Conservation (phyloP, 2,797 vertebrate genomes). For the Bradypodion ventrale region DNA sequence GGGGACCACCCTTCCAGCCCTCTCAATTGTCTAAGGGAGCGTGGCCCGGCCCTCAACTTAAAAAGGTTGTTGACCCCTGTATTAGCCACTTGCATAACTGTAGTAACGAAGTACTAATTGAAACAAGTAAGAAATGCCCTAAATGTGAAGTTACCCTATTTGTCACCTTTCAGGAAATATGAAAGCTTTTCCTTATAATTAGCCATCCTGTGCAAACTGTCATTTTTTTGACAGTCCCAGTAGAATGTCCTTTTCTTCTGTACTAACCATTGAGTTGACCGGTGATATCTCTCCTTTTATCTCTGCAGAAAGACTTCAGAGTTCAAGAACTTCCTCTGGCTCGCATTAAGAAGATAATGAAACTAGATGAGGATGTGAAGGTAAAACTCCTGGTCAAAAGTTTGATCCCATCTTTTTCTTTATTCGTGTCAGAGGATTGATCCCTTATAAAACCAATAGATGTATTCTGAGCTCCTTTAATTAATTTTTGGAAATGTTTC, state of each 20-base stretch:
- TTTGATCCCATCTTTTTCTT: too few species aligned
- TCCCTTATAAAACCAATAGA: slow-evolving; percentile 22
- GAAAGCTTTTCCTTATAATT: neutral
- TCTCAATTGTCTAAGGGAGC: too few species aligned
- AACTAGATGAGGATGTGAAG: slow-evolving; percentile 99
- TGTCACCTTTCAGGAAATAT: neutral
- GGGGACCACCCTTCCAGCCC: too few species aligned
- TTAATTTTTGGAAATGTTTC: slow-evolving; percentile 11
- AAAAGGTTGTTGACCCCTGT: too few species aligned
- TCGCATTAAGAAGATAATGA: slow-evolving; percentile 99
- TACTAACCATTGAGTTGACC: neutral
- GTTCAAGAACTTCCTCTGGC: slow-evolving; percentile 97
- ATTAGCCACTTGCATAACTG: neutral
- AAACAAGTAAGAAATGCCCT: neutral
- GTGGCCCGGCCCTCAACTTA: too few species aligned
- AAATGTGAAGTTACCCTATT: neutral
- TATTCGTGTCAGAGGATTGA: too few species aligned
- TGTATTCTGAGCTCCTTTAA: neutral
- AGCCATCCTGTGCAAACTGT: neutral
- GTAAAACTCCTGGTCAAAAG: slow-evolving; percentile 69
- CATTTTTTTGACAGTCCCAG: neutral
- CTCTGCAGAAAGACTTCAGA: slow-evolving; percentile 94
- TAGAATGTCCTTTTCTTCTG: neutral
- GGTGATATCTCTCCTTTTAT: slow-evolving; percentile 38
- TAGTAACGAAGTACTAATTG: neutral